Evolutionary conservation across 2,888 invertebrate genomes (phyloP).

Genomic region (Plebejus argus): DNA sequence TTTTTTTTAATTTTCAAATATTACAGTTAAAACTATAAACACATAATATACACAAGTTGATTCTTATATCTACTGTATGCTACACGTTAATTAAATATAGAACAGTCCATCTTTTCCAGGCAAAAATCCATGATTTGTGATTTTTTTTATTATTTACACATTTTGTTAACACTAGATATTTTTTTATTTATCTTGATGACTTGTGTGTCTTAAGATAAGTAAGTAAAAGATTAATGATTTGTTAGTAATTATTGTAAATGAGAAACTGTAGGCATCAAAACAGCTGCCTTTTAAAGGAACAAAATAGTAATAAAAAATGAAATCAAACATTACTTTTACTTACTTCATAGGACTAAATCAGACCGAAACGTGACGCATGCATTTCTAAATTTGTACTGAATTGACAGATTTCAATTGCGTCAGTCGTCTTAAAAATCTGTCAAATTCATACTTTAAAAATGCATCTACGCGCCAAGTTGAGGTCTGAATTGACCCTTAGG

Average conservation of each 20-base stretch:
- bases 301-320: too few species aligned
- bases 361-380: too few species aligned
- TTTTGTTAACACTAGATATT: neutral
- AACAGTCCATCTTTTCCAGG: slow-evolving; percentile 15
- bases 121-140: neutral
- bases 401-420: too few species aligned
- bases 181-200: neutral
- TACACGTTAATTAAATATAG: neutral
- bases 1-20: neutral
- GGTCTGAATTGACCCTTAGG: too few species aligned
- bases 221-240: neutral
- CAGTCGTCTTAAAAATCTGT: too few species aligned
- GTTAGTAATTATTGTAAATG: neutral
- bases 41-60: neutral
- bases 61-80: neutral
- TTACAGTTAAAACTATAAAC: neutral
- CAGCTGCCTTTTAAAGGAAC: neutral
- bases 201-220: neutral
- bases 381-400: too few species aligned
- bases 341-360: too few species aligned
- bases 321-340: too few species aligned
- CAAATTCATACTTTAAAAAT: too few species aligned
- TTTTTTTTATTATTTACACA: slow-evolving; percentile 3
- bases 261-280: neutral
- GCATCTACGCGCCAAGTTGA: too few species aligned